A percentile compares a stretch with the other conserved stretches of the same genome.
These are phyloP conservation scores for Drosophila leonis DNA, from an alignment of 2,888 invertebrate species.

Conservation along the genomic window DNA sequence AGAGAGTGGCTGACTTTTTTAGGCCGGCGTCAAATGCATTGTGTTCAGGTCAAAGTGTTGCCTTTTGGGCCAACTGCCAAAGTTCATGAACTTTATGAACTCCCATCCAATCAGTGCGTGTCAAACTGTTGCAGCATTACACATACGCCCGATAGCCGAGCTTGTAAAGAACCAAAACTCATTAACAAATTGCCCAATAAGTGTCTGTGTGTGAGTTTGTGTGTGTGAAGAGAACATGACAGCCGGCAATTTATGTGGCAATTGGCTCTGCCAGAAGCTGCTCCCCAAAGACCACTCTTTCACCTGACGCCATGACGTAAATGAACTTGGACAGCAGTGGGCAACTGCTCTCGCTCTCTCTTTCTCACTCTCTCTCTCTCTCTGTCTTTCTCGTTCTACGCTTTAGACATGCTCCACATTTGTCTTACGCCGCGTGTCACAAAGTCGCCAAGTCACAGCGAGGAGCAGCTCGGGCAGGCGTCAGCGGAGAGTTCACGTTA, in stretches of 20 bases:
- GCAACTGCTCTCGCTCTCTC: not conserved
- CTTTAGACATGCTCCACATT: constrained; percentile 60
- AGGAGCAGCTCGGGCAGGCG: not conserved
- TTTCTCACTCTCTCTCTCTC: not conserved
- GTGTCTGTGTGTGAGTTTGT: not conserved
- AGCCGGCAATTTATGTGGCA: constrained; percentile 62
- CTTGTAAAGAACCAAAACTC: constrained; percentile 55
- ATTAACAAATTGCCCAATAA: constrained; percentile 75
- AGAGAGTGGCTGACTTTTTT: constrained; percentile 38
- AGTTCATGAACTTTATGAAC: constrained; percentile 74
- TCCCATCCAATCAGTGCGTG: constrained; percentile 49
- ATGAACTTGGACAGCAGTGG: constrained; percentile 51
- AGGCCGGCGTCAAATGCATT: constrained; percentile 72
- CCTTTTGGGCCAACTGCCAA: constrained; percentile 62
- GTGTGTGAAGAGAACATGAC: constrained; percentile 45
- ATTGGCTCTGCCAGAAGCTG: constrained; percentile 58
- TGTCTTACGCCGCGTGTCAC: constrained; percentile 65
- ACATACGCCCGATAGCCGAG: constrained; percentile 11
- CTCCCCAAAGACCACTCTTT: constrained; percentile 46
- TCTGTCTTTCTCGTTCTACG: not conserved
- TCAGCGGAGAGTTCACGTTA: not conserved
- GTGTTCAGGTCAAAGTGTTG: constrained; percentile 67
- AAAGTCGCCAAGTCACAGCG: constrained; percentile 74
- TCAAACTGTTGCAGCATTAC: constrained; percentile 46
- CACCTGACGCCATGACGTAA: constrained; percentile 75